phyloP scores from a whole-genome alignment of 2,888 invertebrate species.

The Parnassius mnemosyne region DNA sequence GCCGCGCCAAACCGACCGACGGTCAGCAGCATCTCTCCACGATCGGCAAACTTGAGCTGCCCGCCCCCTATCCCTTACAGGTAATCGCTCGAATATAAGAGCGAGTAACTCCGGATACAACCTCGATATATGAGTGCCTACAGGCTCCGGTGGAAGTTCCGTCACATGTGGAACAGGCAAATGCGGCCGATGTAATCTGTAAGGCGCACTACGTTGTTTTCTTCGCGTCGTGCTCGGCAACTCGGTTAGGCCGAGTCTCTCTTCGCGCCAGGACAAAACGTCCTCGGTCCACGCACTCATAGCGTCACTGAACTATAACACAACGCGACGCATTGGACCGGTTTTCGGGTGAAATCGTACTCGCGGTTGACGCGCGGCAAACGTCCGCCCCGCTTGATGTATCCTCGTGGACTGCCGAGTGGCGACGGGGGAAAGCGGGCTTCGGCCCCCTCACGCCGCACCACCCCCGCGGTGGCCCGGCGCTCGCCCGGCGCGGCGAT shows the following conservation, averaged over 20 bases:
- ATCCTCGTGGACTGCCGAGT: conserved; percentile 67
- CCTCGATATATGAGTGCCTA: conserved; percentile 89
- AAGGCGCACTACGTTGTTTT: conserved; percentile 82
- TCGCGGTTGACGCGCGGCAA: conserved; percentile 37
- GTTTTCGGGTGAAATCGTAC: conserved; percentile 63
- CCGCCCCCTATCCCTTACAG: conserved; percentile 92
- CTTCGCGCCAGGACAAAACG: conserved; percentile 73
- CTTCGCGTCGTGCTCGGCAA: conserved; percentile 71
- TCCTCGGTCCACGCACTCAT: conserved; percentile 79
- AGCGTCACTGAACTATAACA: conserved; percentile 65
- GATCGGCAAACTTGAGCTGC: conserved; percentile 94
- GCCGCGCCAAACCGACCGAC: conserved; percentile 95
- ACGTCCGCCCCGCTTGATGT: conserved; percentile 51
- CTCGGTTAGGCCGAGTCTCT: conserved; percentile 69
- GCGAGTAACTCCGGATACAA: conserved; percentile 96
- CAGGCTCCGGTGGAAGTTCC: conserved; percentile 72
- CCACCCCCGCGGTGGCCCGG: conserved; percentile 47
- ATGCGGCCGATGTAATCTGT: conserved; percentile 85
- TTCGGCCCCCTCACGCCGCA: conserved; percentile 36
- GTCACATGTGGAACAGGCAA: conserved; percentile 70
- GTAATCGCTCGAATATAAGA: conserved; percentile 93
- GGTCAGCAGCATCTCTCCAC: conserved; percentile 96
- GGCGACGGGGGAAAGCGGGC: conserved; percentile 50
- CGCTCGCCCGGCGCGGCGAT: conserved; percentile 62
- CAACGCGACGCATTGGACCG: conserved; percentile 69